These are phyloP conservation scores for Quadriops clusia DNA, from an alignment of 2,888 invertebrate genomes.

Conservation along the genomic window DNA sequence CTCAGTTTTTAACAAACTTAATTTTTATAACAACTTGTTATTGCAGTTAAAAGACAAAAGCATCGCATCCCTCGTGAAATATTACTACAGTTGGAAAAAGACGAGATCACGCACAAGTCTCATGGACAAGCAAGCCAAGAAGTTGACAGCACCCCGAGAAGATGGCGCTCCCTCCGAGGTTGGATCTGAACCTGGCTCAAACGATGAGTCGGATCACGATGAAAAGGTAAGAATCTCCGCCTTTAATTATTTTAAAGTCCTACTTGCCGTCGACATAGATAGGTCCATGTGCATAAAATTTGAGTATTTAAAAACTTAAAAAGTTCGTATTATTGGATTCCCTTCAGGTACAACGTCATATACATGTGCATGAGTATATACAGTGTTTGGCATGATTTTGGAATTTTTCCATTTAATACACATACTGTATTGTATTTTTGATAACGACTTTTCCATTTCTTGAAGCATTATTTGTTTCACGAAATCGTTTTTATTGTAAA, in stretches of 20 bases:
- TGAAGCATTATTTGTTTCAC: too few species aligned
- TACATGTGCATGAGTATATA: constrained; percentile 10
- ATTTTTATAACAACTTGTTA: constrained; percentile 22
- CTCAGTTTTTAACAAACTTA: constrained; percentile 5
- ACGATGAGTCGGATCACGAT: constrained; percentile 79
- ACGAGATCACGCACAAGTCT: constrained; percentile 82
- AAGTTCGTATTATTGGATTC: constrained; percentile 9
- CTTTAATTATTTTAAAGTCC: too few species aligned
- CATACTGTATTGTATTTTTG: too few species aligned
- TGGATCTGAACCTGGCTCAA: constrained; percentile 72
- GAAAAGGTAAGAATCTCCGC: constrained; percentile 88
- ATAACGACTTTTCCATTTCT: too few species aligned
- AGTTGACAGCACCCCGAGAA: constrained; percentile 55
- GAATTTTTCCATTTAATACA: too few species aligned
- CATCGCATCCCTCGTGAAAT: constrained; percentile 89
- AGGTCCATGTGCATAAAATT: too few species aligned
- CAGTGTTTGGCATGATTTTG: too few species aligned
- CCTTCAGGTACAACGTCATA: constrained; percentile 6
- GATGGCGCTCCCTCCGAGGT: constrained; percentile 63
- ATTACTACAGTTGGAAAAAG: constrained; percentile 98
- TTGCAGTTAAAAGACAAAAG: constrained; percentile 97
- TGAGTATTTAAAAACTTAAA: constrained; percentile 1
- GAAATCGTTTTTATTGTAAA: too few species aligned
- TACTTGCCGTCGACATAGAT: too few species aligned
- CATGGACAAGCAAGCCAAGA: constrained; percentile 77